phyloP scores from a whole-genome alignment of 1,140 invertebrate genomes.

The Asbolus verrucosus region DNA sequence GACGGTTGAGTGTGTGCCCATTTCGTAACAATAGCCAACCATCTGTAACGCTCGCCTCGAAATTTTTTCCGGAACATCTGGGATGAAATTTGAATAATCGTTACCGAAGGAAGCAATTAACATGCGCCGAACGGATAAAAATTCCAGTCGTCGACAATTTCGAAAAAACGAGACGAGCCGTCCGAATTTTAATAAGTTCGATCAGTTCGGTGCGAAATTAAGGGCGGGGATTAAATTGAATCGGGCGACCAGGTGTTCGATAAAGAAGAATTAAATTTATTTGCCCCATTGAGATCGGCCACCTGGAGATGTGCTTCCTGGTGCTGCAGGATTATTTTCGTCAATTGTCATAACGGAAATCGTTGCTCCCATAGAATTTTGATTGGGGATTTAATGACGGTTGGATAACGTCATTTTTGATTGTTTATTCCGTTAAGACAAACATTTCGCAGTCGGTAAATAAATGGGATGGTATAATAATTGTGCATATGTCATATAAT shows the following conservation, averaged over 20 bases:
- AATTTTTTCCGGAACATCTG: too few species aligned
- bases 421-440: slow-evolving; percentile 12
- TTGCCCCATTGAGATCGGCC: background rate
- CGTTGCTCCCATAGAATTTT: background rate
- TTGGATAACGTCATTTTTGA: background rate
- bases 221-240: slow-evolving; percentile 9
- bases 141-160: too few species aligned
- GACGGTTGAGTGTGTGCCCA: too few species aligned
- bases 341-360: slow-evolving; percentile 8
- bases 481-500: slow-evolving; percentile 33
- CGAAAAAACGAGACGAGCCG: too few species aligned
- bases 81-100: too few species aligned
- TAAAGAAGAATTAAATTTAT: slow-evolving; percentile 12
- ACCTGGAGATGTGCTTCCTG: slow-evolving; percentile 18
- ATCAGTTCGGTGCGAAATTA: too few species aligned
- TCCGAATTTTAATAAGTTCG: too few species aligned
- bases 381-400: background rate
- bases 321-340: slow-evolving; percentile 19
- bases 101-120: too few species aligned
- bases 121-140: too few species aligned
- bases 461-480: slow-evolving; percentile 6
- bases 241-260: slow-evolving; percentile 20
- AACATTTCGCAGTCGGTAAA: slow-evolving; percentile 18
- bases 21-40: too few species aligned
- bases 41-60: too few species aligned